Evolutionary conservation across 2,888 invertebrate species (phyloP).

Genomic region (Lobophora halterata): DNA sequence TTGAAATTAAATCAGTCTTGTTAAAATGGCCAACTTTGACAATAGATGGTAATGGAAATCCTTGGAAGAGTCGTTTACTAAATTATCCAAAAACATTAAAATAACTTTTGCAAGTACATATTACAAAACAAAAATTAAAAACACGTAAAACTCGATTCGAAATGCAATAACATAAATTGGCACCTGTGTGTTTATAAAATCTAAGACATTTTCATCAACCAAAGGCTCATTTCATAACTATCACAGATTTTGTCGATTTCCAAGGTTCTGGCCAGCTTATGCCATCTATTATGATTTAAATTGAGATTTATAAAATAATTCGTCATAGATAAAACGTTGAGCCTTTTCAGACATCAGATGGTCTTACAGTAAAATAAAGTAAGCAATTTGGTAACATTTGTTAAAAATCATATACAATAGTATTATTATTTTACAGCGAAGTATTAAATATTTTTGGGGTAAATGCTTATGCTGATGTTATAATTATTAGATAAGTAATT

Average conservation of each 20-base stretch:
- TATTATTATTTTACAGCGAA: slow-evolving; percentile 21
- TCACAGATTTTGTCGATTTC: slow-evolving; percentile 62
- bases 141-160: slow-evolving; percentile 57
- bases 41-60: slow-evolving; percentile 60
- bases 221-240: slow-evolving; percentile 44
- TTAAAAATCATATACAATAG: too few species aligned
- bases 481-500: slow-evolving; percentile 5
- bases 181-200: slow-evolving; percentile 45
- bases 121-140: slow-evolving; percentile 55
- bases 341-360: slow-evolving; percentile 51
- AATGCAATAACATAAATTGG: slow-evolving; percentile 58
- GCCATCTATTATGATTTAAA: slow-evolving; percentile 38
- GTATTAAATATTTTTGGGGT: slow-evolving; percentile 28
- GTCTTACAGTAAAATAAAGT: slow-evolving; percentile 45
- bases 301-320: slow-evolving; percentile 44
- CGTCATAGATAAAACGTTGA: slow-evolving; percentile 46
- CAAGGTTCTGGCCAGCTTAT: slow-evolving; percentile 45
- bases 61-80: slow-evolving; percentile 53
- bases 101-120: slow-evolving; percentile 46
- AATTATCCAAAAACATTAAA: slow-evolving; percentile 51
- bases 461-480: slow-evolving; percentile 22
- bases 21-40: slow-evolving; percentile 78
- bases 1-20: slow-evolving; percentile 81
- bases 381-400: slow-evolving; percentile 61
- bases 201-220: slow-evolving; percentile 38